phyloP scores from a whole-genome alignment of 2,888 invertebrate species.

The Caenorhabditis angaria region DNA sequence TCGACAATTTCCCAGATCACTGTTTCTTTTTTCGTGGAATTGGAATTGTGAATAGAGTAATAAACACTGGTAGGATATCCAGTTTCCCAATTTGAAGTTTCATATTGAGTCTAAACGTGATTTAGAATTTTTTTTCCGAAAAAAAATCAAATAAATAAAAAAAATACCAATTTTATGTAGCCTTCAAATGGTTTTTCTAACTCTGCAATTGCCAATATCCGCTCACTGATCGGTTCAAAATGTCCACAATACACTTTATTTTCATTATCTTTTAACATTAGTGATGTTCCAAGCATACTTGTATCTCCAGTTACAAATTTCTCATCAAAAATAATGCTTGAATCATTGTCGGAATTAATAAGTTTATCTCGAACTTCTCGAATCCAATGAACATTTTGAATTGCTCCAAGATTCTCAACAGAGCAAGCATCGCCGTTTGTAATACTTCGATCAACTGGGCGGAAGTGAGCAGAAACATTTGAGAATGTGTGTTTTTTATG shows the following conservation, averaged over 20 bases:
- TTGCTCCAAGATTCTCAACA: conserved; percentile 52
- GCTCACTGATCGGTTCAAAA: conserved; percentile 45
- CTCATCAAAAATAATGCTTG: conserved; percentile 48
- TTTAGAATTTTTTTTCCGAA: not conserved
- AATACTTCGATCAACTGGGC: conserved; percentile 52
- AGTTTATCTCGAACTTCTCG: conserved; percentile 28
- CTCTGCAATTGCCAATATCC: conserved; percentile 45
- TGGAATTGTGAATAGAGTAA: conserved; percentile 30
- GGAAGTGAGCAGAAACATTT: conserved; percentile 42
- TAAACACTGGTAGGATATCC: conserved; percentile 52
- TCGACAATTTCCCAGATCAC: conserved; percentile 52
- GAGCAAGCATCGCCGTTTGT: conserved; percentile 57
- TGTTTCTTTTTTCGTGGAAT: not conserved
- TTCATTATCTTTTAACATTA: conserved; percentile 25
- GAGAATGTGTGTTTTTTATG: conserved; percentile 50
- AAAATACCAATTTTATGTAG: conserved; percentile 47
- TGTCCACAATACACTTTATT: conserved; percentile 54
- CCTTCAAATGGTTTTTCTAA: conserved; percentile 48
- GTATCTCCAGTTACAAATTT: conserved; percentile 45
- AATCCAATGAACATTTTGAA: conserved; percentile 44
- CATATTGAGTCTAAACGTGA: conserved; percentile 43
- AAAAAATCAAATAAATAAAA: not conserved
- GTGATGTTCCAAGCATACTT: conserved; percentile 44
- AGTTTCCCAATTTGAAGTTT: conserved; percentile 40
- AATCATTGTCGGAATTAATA: conserved; percentile 44